These are phyloP conservation scores for Poeciliopsis occidentalis DNA, from an alignment of 2,113 vertebrate species.

Conservation along the genomic window DNA sequence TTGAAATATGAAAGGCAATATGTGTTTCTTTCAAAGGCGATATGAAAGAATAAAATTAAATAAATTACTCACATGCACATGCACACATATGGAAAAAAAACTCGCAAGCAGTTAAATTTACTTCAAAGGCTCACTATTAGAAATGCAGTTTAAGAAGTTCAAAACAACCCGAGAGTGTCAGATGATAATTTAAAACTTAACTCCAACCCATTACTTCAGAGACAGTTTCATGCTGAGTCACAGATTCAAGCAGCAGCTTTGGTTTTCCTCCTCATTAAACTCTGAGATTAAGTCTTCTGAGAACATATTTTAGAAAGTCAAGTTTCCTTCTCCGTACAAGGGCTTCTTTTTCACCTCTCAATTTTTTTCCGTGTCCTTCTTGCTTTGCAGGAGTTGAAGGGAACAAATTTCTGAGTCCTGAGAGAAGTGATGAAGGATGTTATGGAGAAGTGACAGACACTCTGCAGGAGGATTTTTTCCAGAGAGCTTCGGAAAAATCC, in stretches of 20 bases:
- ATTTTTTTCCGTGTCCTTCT: constrained; percentile 9
- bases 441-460: constrained; percentile 8
- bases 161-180: background rate
- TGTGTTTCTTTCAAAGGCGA: background rate
- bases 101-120: background rate
- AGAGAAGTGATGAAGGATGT: constrained; percentile 7
- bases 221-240: background rate
- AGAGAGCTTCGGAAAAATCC: constrained; percentile 4
- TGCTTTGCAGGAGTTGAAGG: constrained; percentile 56
- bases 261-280: constrained; percentile 3
- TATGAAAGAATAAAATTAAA: no score
- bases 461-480: constrained; percentile 9
- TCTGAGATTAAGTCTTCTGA: background rate
- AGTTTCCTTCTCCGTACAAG: background rate
- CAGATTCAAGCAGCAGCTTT: constrained; percentile 1
- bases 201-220: constrained; percentile 8
- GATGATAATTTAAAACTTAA: constrained; percentile 7
- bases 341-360: constrained; percentile 3
- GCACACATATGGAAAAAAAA: background rate
- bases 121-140: background rate
- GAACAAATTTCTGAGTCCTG: constrained; percentile 66
- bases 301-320: background rate
- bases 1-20: no score
- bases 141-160: background rate
- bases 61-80: background rate